Base-by-base conservation (phyloP, 1,140 invertebrate genomes). In the Ditylenchus dipsaci region DNA sequence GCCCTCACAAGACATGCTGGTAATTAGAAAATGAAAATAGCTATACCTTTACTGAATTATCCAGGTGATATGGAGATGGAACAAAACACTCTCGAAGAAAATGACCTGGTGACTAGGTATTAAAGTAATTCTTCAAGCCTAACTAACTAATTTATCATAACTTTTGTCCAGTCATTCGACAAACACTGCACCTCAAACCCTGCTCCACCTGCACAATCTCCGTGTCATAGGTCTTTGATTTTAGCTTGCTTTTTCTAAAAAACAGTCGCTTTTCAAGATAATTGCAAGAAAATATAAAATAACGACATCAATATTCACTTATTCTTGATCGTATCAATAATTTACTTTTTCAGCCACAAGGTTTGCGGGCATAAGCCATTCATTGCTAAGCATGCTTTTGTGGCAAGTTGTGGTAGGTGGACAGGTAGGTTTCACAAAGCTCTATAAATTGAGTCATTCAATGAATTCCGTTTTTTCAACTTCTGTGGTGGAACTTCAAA, bases 1-100 rank as follows among this genome's bases (percentile, higher is more conserved):
- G 5, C 72, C 72, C 13, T 76, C 73, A 17, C 72, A 74, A 58
- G 72, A 74, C 47, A 74, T 74, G 72, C 65, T 61, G 27, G 59
- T 61, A 21, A 53, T 53, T 7, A 21, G n/a, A 53, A 3, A 17
- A 19, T 7, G 3, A 53, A 53, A 7, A 53, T 53, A 21, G n/a
- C 11, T 53, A 53, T 21, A 53, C 33, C n/a, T n/a, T n/a, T n/a
- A n/a, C n/a, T n/a, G n/a, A n/a, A n/a, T n/a, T n/a, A n/a, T 68
- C 43, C 13, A 68, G 67, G 58, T 53, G n/a, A 53, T 62, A 70
- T 77, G 56, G 72, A 74, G 70, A 49, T 76, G 49, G 66, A 63
- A 42, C 13, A 53, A 15, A 33, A 33, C 3, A 33, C 62, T 0
- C 33, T 72, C 27, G 73, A 74, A 27, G 72, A 74, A 33, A 56